These are phyloP conservation scores for Distichodus sexfasciatus DNA, from an alignment of 2,797 vertebrate genomes.

Conservation along the genomic window DNA sequence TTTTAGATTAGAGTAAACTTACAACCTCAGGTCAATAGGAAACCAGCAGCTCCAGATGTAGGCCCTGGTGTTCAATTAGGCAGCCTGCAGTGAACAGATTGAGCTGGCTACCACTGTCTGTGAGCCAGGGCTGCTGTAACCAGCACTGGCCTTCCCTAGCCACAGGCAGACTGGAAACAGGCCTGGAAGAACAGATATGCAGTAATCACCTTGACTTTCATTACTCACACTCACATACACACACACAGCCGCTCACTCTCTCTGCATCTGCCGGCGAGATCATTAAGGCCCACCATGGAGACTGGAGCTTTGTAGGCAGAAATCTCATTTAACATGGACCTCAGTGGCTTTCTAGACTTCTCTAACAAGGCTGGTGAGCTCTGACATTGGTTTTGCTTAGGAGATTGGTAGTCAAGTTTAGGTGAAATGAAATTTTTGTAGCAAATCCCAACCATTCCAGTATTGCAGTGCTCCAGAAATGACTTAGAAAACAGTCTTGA, in stretches of 20 bases:
- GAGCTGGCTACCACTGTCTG: conserved; percentile 63
- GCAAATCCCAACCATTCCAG: no score
- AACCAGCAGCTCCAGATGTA: conserved; percentile 46
- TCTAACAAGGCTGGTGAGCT: conserved; percentile 14
- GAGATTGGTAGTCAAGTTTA: background rate
- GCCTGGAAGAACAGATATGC: conserved; percentile 62
- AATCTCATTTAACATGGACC: background rate
- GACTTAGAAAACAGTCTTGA: no score
- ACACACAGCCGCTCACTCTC: conserved; percentile 59
- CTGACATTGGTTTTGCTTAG: background rate
- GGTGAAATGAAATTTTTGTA: no score
- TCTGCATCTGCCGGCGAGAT: conserved; percentile 47
- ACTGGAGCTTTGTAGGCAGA: background rate
- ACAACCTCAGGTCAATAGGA: conserved; percentile 24
- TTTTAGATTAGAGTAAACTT: conserved; percentile 14
- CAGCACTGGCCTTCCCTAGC: conserved; percentile 48
- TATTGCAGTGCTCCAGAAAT: no score
- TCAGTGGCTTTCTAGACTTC: background rate
- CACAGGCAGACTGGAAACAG: conserved; percentile 65
- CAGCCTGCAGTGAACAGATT: conserved; percentile 73
- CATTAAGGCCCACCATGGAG: conserved; percentile 32
- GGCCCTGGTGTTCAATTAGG: conserved; percentile 59
- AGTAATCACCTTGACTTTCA: conserved; percentile 67
- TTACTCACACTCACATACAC: conserved; percentile 54
- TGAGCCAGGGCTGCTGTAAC: conserved; percentile 36